Evolutionary conservation across 2,113 vertebrate species (phyloP), one percentile per base, ranked within the genome.

Genomic region (Chamaea fasciata): DNA sequence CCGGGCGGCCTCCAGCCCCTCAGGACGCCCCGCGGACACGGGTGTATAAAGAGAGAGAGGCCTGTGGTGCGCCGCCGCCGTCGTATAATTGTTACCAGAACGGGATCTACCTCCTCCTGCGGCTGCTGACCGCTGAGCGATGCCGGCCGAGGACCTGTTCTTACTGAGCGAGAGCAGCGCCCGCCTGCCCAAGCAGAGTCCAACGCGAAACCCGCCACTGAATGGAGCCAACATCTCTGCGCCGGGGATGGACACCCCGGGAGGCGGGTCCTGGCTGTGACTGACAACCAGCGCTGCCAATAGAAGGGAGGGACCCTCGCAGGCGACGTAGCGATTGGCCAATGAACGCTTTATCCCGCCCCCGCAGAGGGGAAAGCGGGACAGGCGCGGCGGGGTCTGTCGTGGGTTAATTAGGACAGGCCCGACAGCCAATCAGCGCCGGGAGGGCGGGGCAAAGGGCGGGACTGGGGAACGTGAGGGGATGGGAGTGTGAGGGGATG

Each of bases 221-320:
- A 97, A 73, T 92, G 81, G 39, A 10, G 39, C 62, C 1, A 10
- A 9, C 60, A 17, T 6, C 47, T 68, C 52, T 63, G 41, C 37
- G 16, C n/a, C 84, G 3, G 64, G n/a, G 47, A 80, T 91, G 87
- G 91, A 71, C 96, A 86, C 82, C 30, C 78, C 68, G 47, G 67
- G 13, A 49, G 96, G 96, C 85, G 90, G 94, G 46, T 2, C 5
- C 33, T 15, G 1, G 2, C 0, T 0, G 0, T 24, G 79, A 96
- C 9, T 65, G 94, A 68, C 79, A 90, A 0, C 3, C 0, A 0
- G 0, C 0, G 0, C 0, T 11, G 11, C 94, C 90, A 95, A 64
- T 94, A 23, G n/a, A 2, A 27, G 7, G 8, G 21, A 15, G 23
- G 6, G 0, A 0, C 2, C 2, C 4, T 1, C 1, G 1, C 20